A percentile compares a stretch with the other conserved stretches of the same genome.
Conservation (phyloP, 2,888 invertebrate species). For the Zhengitettix transpicula region DNA sequence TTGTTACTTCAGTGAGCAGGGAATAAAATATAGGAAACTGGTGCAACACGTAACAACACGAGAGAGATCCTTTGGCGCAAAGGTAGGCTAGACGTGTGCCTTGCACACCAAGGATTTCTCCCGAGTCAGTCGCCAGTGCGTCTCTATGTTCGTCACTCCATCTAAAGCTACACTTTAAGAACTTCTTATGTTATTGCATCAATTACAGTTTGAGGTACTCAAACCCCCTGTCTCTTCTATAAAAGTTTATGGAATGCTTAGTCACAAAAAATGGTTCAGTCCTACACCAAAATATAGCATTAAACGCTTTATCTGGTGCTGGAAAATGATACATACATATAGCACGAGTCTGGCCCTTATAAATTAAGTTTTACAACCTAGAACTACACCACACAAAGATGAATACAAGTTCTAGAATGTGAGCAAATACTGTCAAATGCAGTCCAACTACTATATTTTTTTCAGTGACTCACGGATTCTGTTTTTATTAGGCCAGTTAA, state of each 20-base stretch:
- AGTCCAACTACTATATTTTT: constrained; percentile 8
- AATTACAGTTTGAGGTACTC: constrained; percentile 35
- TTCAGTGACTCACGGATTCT: neutral
- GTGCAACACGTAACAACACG: constrained; percentile 8
- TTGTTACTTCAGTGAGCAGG: constrained; percentile 16
- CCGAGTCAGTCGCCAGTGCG: constrained; percentile 12
- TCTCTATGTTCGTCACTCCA: constrained; percentile 13
- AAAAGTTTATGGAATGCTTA: constrained; percentile 16
- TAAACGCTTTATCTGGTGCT: constrained; percentile 11
- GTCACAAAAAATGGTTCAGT: constrained; percentile 15
- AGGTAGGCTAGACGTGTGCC: constrained; percentile 1
- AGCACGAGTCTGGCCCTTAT: constrained; percentile 14
- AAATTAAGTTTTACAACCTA: constrained; percentile 15
- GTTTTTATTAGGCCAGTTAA: constrained; percentile 13
- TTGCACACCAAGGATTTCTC: constrained; percentile 5
- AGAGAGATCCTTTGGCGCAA: neutral
- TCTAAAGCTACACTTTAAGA: constrained; percentile 16
- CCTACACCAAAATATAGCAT: constrained; percentile 11
- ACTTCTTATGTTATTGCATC: constrained; percentile 31
- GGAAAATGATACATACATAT: constrained; percentile 13
- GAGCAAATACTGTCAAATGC: constrained; percentile 15
- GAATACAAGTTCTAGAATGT: constrained; percentile 14
- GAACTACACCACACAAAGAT: constrained; percentile 16
- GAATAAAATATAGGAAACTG: constrained; percentile 15
- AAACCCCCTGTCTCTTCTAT: constrained; percentile 24